Evolutionary conservation across 2,888 invertebrate genomes (phyloP), one percentile per base, ranked within the genome.

Genomic region (Gastracanthus pulcherrimus): DNA sequence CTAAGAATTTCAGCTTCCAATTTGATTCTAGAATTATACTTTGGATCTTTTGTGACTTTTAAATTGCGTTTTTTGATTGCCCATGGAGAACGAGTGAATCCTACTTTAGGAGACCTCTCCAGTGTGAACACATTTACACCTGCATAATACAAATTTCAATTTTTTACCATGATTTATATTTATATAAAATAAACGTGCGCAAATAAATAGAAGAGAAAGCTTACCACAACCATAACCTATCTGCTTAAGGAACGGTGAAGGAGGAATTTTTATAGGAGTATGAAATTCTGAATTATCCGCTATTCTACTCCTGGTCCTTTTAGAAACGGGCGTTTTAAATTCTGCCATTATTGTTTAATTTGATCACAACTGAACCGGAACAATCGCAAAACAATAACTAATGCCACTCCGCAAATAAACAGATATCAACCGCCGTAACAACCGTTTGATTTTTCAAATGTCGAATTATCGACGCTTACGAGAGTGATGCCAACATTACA

Each of bases 41-140:
- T 92, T 0, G 92, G 86, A 83, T 88, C 90, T 64, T 86, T 86
- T 1, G 84, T 84, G 6, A 87, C 83, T 85, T 93, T 93, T 23
- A 92, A 93, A 84, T 94, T 94, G 1, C 96, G 89, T 91, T 96
- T 95, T 89, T 97, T 97, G 0, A 97, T 92, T 0, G 97, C 97
- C 97, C 97, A 97, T 0, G 97, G 97, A 0, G 97, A 97, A n/a
- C 94, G 93, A 0, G 93, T 91, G 85, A 94, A 93, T 7, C 95
- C 95, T 0, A 93, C 93, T 85, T 93, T 92, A 0, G 96, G 96
- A 0, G 96, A 96, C 83, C 97, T 93, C 77, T 96, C 93, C 82
- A 97, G 89, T 84, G 95, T 94, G 91, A 96, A 96, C 0, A 97
- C 97, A 84, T 94, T 94, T 16, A 97, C 95, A 76, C 97, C 96